These are phyloP conservation scores for Muscicapa adusta DNA, from an alignment of 2,113 vertebrate genomes.

Conservation along the genomic window DNA sequence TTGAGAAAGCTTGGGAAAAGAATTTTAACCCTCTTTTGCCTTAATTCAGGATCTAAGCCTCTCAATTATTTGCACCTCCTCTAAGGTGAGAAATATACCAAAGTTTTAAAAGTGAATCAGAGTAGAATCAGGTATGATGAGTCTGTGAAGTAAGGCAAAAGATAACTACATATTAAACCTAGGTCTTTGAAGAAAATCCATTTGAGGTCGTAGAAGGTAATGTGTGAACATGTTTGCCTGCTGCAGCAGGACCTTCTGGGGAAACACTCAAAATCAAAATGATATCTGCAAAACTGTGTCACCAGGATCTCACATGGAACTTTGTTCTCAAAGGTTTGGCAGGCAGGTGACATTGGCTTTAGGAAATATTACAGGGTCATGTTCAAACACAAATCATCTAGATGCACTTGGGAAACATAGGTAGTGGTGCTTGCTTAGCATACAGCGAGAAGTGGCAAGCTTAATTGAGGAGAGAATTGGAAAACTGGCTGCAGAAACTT, in stretches of 20 bases:
- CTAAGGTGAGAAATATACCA: not conserved
- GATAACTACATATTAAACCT: not conserved
- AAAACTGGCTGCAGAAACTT: not conserved
- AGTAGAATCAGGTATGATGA: not conserved
- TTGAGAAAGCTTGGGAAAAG: not conserved
- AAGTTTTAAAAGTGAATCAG: not conserved
- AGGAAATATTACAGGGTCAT: not conserved
- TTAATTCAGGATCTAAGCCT: not conserved
- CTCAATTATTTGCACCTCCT: not conserved
- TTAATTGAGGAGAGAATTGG: accelerated
- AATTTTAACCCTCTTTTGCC: not conserved
- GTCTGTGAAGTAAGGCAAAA: not conserved
- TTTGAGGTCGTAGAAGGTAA: not conserved
- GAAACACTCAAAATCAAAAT: not conserved
- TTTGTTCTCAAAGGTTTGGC: not conserved
- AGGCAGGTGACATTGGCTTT: not conserved
- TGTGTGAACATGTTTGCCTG: not conserved
- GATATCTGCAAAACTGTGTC: not conserved
- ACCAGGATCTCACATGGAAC: not conserved
- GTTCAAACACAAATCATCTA: not conserved
- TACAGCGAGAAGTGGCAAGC: not conserved
- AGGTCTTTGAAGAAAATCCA: not conserved
- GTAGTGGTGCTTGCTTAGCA: not conserved
- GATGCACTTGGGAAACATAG: not conserved
- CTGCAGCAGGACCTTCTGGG: not conserved